Evolutionary conservation across 1,140 invertebrate genomes (phyloP), one percentile per base, ranked within the genome.

Genomic region (Vanessa atalanta): DNA sequence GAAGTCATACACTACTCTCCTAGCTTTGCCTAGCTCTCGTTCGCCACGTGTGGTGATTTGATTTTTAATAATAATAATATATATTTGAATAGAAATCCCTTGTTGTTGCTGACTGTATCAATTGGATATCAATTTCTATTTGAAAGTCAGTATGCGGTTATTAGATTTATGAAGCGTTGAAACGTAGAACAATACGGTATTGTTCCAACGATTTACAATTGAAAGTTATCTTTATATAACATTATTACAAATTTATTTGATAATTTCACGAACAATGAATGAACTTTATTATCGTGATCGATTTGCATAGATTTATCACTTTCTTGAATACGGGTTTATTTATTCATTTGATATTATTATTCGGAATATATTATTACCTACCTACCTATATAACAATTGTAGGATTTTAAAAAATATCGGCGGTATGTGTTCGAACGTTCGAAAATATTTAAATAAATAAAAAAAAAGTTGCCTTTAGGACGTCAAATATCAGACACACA

Each of bases 111-210:
- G 20, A 53, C 61, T 37, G 70, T 71, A 64, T 50, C 61, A 47
- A 65, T 71, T 31, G 47, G 63, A 50, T 48, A 63, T 70, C 61
- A 31, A 66, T 73, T 70, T 72, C 70, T 47, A 68, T 60, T 60
- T 47, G 70, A 66, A 65, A 75, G 69, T 70, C 69, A 48, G 47
- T 47, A 61, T 43, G 53, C 69, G 48, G 76, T 78, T 84, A 86
- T 86, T 85, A 76, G 78, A 82, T 86, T 83, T 81, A 81, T 72
- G 67, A 80, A 77, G 75, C 81, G 80, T 82, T 82, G 79, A 83
- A 86, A 80, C 68, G 69, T 69, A 88, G 87, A 90, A 90, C 88
- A 90, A 90, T 90, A 79, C 78, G 71, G 79, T 77, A 89, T 89
- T 88, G 88, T 89, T 88, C 82, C 77, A 79, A 79, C 73, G 73